Conservation (phyloP, 2,888 invertebrate species). For the Azorinus chamasolen region DNA sequence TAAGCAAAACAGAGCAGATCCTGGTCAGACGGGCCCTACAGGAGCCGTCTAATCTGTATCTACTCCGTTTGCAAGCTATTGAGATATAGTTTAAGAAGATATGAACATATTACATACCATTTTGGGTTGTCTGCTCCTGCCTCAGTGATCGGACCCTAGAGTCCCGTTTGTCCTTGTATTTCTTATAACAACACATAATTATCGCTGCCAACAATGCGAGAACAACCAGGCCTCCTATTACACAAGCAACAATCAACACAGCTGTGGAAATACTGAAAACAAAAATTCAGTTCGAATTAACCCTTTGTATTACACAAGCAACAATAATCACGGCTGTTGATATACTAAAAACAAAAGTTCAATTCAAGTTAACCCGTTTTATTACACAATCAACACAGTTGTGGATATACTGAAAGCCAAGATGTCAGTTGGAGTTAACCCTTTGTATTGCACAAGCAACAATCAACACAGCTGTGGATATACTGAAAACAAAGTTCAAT, state of each 20-base stretch:
- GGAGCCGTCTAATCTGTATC: no score
- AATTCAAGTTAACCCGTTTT: no score
- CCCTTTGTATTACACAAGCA: slow-evolving; percentile 51
- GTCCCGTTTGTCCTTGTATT: slow-evolving; percentile 45
- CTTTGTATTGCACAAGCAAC: slow-evolving; percentile 54
- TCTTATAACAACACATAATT: slow-evolving; percentile 48
- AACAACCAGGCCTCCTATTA: slow-evolving; percentile 48
- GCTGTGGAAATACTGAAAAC: slow-evolving; percentile 49
- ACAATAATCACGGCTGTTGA: slow-evolving; percentile 56
- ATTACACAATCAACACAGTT: no score
- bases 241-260: slow-evolving; percentile 55
- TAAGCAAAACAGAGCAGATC: no score
- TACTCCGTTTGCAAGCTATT: no score
- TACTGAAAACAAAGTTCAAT: slow-evolving; percentile 26
- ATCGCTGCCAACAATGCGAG: slow-evolving; percentile 47
- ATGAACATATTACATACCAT: slow-evolving; percentile 10
- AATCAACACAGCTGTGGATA: slow-evolving; percentile 54
- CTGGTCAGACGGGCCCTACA: no score
- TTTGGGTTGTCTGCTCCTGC: slow-evolving; percentile 16
- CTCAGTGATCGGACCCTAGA: slow-evolving; percentile 41
- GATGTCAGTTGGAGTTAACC: no score
- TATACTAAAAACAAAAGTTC: slow-evolving; percentile 46
- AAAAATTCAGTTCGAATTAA: no score
- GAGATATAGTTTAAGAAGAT: no score
- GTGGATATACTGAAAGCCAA: no score